Percentiles rank a stretch among this genome's conserved stretches.
Evolutionary conservation across 2,797 vertebrate genomes (phyloP).

Genomic region (Poecilia picta): DNA sequence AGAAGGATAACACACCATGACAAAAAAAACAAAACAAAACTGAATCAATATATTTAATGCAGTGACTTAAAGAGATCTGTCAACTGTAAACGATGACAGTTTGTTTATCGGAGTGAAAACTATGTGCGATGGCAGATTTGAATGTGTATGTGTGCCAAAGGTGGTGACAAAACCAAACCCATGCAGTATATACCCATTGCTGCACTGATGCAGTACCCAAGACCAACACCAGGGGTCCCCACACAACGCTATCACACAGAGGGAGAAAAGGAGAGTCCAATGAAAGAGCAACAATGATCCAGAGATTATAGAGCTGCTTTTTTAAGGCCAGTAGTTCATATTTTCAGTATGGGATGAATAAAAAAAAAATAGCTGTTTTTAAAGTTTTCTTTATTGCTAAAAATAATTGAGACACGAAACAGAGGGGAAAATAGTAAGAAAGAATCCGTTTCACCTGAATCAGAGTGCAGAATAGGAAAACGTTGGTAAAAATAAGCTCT

Average conservation of each 20-base stretch:
- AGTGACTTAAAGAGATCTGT: constrained; percentile 57
- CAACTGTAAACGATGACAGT: constrained; percentile 7
- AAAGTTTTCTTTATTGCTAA: constrained; percentile 20
- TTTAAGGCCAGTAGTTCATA: constrained; percentile 29
- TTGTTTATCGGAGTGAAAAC: constrained; percentile 37
- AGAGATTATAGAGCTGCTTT: constrained; percentile 25
- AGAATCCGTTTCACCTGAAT: constrained; percentile 90
- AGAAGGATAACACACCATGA: constrained; percentile 58
- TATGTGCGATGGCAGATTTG: constrained; percentile 41
- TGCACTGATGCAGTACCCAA: constrained; percentile 84
- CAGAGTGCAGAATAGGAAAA: constrained; percentile 96
- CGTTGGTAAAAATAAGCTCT: constrained; percentile 97
- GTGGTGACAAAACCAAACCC: constrained; percentile 80
- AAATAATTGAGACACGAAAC: constrained; percentile 19
- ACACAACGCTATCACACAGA: constrained; percentile 85
- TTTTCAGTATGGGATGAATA: constrained; percentile 9
- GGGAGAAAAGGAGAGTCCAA: constrained; percentile 81
- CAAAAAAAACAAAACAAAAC: not conserved
- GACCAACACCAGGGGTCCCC: constrained; percentile 84
- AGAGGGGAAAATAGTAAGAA: constrained; percentile 56
- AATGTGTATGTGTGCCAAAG: constrained; percentile 34
- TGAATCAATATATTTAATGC: constrained; percentile 58
- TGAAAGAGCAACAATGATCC: constrained; percentile 59
- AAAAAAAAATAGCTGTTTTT: constrained; percentile 14
- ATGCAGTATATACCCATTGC: constrained; percentile 87